Conservation (phyloP, 2,888 invertebrate species). For the Caenorhabditis virilis region DNA sequence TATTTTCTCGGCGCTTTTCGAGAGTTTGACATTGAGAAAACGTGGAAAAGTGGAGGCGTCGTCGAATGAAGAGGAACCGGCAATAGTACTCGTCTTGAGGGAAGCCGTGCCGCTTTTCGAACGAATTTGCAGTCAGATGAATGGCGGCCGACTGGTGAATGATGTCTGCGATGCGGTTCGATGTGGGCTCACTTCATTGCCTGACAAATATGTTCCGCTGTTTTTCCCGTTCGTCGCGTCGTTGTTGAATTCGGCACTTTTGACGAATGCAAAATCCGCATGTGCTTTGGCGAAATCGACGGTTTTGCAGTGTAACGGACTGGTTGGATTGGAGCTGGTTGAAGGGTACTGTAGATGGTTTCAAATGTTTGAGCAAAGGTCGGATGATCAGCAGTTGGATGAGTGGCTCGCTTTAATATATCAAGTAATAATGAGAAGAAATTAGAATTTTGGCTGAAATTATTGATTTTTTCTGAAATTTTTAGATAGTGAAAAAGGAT, state of each 20-base stretch:
- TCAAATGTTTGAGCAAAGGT: slow-evolving; percentile 14
- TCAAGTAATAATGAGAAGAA: slow-evolving; percentile 16
- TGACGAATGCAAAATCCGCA: slow-evolving; percentile 26
- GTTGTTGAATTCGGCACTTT: slow-evolving; percentile 30
- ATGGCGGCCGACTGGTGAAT: slow-evolving; percentile 7
- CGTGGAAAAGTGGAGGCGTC: neutral
- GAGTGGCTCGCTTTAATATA: slow-evolving; percentile 36
- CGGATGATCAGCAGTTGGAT: slow-evolving; percentile 24
- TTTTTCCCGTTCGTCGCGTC: slow-evolving; percentile 41
- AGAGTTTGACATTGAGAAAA: slow-evolving; percentile 10
- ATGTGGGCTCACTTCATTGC: slow-evolving; percentile 15
- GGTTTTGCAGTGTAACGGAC: slow-evolving; percentile 23
- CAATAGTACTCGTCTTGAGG: slow-evolving; percentile 28
- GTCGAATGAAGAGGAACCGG: slow-evolving; percentile 18
- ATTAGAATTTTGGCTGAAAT: neutral
- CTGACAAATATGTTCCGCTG: slow-evolving; percentile 9
- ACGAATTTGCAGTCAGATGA: slow-evolving; percentile 6
- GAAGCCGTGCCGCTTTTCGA: slow-evolving; percentile 44
- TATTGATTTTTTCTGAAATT: too few species aligned
- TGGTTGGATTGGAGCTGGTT: slow-evolving; percentile 19
- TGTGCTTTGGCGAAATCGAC: slow-evolving; percentile 43
- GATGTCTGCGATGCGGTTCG: slow-evolving; percentile 43
- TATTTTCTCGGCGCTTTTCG: slow-evolving; percentile 39
- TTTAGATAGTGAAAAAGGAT: slow-evolving; percentile 36
- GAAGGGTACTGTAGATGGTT: slow-evolving; percentile 32